These are phyloP conservation scores for Rhynchomys soricoides DNA, from an alignment of 2,113 vertebrate genomes.

Conservation along the genomic window DNA sequence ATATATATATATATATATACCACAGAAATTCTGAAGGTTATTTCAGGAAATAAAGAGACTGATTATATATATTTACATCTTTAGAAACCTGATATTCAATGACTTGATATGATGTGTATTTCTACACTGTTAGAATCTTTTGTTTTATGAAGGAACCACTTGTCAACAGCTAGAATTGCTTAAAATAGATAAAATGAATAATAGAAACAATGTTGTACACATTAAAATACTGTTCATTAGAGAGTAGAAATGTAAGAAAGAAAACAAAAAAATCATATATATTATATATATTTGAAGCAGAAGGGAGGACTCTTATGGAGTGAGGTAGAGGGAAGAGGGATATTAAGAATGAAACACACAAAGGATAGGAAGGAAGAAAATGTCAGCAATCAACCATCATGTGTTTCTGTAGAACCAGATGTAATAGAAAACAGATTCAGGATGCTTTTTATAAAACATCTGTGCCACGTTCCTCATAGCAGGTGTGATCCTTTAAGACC, in stretches of 20 bases:
- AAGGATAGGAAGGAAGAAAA: background rate
- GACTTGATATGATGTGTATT: too few species aligned
- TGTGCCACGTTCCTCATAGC: background rate
- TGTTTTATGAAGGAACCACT: too few species aligned
- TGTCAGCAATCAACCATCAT: background rate
- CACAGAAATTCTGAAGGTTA: background rate
- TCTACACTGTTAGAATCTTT: too few species aligned
- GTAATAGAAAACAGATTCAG: background rate
- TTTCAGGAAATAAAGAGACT: background rate
- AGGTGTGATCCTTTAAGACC: slow-evolving; percentile 1
- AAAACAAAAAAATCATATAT: background rate
- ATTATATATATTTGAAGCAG: background rate
- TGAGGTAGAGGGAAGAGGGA: background rate
- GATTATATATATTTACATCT: too few species aligned
- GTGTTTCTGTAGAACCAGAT: background rate
- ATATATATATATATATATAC: background rate
- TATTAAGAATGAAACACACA: background rate
- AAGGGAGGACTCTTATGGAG: background rate
- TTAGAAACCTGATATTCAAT: too few species aligned
- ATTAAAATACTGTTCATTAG: too few species aligned
- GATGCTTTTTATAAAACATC: background rate
- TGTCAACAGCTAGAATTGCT: too few species aligned
- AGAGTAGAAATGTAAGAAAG: too few species aligned
- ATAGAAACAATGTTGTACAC: too few species aligned
- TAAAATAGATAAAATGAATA: too few species aligned